These are phyloP conservation scores for Drosophila tristis DNA, from an alignment of 1,140 invertebrate genomes.

Conservation along the genomic window DNA sequence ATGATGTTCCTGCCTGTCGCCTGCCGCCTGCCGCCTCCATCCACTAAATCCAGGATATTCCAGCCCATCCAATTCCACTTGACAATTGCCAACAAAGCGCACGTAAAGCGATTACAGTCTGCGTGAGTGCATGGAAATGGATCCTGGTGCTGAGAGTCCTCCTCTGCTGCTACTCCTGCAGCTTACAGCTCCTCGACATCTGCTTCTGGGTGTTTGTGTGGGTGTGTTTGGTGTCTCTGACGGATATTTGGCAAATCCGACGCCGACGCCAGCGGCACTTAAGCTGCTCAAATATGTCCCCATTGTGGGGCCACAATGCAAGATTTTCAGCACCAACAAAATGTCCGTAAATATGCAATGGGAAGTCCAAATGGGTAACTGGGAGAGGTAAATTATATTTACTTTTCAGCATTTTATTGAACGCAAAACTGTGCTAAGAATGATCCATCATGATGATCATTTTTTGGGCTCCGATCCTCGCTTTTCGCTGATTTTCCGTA, in stretches of 20 bases:
- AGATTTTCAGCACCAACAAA: neutral
- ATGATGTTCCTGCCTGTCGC: conserved; percentile 27
- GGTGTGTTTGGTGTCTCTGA: conserved; percentile 16
- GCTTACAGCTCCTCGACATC: neutral
- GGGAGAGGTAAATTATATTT: too few relatives aligned
- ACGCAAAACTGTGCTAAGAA: too few relatives aligned
- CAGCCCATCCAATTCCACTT: conserved; percentile 23
- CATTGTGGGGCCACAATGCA: conserved; percentile 16
- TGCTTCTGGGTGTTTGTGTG: conserved; percentile 4
- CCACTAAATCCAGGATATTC: neutral
- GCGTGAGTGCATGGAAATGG: conserved; percentile 55
- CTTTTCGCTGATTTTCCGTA: neutral
- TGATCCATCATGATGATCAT: too few relatives aligned
- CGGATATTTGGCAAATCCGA: conserved; percentile 62
- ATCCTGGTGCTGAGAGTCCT: conserved; percentile 11
- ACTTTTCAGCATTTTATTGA: neutral
- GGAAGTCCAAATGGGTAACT: too few relatives aligned
- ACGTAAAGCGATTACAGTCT: conserved; percentile 62
- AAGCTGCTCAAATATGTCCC: conserved; percentile 45
- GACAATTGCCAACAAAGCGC: conserved; percentile 65
- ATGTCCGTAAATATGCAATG: too few relatives aligned
- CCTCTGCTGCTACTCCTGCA: conserved; percentile 1
- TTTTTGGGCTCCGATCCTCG: neutral
- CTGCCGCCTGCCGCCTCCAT: too few relatives aligned
- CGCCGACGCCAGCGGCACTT: conserved; percentile 53